Evolutionary conservation across 37 sponge, comb jelly and placozoan species (phyloP).

Genomic region (Oopsacas minuta): DNA sequence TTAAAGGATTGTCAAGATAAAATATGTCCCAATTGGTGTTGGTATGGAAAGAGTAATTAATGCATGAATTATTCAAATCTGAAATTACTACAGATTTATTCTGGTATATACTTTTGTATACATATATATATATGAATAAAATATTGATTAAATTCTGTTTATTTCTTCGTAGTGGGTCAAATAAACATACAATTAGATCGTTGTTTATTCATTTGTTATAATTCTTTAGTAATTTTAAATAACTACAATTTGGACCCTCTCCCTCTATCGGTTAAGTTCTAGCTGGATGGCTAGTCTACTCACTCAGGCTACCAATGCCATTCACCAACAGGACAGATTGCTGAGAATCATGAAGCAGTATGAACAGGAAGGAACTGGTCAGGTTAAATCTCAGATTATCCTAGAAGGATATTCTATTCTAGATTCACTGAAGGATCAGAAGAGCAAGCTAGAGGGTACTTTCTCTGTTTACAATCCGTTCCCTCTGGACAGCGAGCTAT

Average conservation of each 20-base stretch:
- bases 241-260: too few species aligned
- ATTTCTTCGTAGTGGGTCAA: too few species aligned
- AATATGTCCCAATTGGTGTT: neutral
- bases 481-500: conserved; percentile 15
- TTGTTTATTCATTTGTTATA: too few species aligned
- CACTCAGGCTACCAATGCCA: neutral
- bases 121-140: too few species aligned
- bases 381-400: neutral
- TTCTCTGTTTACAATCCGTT: conserved; percentile 22
- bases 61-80: too few species aligned
- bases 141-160: too few species aligned
- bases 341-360: neutral
- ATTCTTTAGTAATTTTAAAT: too few species aligned
- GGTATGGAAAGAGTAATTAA: neutral
- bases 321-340: neutral
- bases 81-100: too few species aligned
- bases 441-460: conserved; percentile 50
- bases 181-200: too few species aligned
- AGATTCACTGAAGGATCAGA: conserved; percentile 27
- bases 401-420: conserved; percentile 15
- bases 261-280: too few species aligned
- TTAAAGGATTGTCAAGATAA: neutral
- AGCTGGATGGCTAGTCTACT: neutral
- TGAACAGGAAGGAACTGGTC: neutral
- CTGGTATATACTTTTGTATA: too few species aligned